Evolutionary conservation across 2,888 invertebrate genomes (phyloP), one percentile per base, ranked within the genome.

Genomic region (Acanthosepion lycidas): DNA sequence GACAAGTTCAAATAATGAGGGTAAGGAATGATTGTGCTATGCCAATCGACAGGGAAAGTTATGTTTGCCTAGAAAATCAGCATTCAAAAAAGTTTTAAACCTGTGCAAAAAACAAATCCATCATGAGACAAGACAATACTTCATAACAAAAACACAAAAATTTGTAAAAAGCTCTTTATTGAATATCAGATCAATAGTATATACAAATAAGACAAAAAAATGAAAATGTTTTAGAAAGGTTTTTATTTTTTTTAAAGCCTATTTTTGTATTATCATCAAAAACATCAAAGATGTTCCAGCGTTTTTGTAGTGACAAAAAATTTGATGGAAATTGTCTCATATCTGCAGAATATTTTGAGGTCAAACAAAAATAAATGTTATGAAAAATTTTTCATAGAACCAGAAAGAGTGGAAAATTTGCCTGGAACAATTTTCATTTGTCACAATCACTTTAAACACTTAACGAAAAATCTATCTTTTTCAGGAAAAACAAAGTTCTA

Each of bases 141-240:
- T 15, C n/a, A 78, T 0, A 5, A 78, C 9, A 78, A 78, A 78
- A 12, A 78, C n/a, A 33, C n/a, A 78, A 33, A 78, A 78, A 78
- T 33, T 78, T 78, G 78, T 78, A 78, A 78, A 78, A 78, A 78
- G n/a, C n/a, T 78, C n/a, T 78, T 78, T 78, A 78, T 78, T 78
- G 78, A n/a, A 78, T n/a, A 78, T 59, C 59, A 59, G 59, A 59
- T 59, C 59, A 78, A n/a, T 78, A 78, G 33, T 78, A 78, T 78
- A n/a, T 78, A 78, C 78, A 78, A 78, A 78, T 15, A 78, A n/a
- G 12, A 78, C 8, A 78, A 78, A 78, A 78, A 78, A 78, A 78
- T n/a, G n/a, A n/a, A 33, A 78, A 78, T n/a, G 9, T n/a, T 78
- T 78, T n/a, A 33, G 18, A 4, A n/a, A n/a, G 12, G 42, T 1